phyloP scores from a whole-genome alignment of 2,113 vertebrate species.

The Abramis brama region DNA sequence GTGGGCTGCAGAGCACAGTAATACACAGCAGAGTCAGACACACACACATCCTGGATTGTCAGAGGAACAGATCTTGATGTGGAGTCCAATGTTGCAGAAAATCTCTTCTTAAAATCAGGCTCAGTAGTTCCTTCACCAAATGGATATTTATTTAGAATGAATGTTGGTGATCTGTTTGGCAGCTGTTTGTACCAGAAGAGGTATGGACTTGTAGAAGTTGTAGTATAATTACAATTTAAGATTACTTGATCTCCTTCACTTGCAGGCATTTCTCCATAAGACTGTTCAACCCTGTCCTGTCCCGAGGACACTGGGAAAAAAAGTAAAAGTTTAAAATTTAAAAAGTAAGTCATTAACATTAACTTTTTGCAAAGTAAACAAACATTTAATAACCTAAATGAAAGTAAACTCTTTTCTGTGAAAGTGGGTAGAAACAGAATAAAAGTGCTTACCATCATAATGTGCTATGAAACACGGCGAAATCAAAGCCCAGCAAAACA shows the following conservation, averaged over 20 bases:
- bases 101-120: not conserved
- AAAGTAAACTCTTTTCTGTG: not conserved
- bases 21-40: not conserved
- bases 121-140: not conserved
- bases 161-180: not conserved
- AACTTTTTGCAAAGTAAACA: too few species aligned
- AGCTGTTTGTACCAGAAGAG: not conserved
- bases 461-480: not conserved
- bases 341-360: not conserved
- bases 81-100: not conserved
- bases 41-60: not conserved
- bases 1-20: conserved; percentile 34
- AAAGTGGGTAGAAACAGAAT: too few species aligned
- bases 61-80: not conserved
- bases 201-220: not conserved
- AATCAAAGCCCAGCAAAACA: not conserved
- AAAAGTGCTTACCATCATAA: not conserved
- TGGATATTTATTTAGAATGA: not conserved
- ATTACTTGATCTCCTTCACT: not conserved
- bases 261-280: not conserved
- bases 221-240: not conserved
- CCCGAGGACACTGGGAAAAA: not conserved
- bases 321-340: too few species aligned
- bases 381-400: not conserved
- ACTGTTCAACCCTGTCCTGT: not conserved